Evolutionary conservation across 1,140 invertebrate genomes (phyloP).

Genomic region (Halyomorpha halys): DNA sequence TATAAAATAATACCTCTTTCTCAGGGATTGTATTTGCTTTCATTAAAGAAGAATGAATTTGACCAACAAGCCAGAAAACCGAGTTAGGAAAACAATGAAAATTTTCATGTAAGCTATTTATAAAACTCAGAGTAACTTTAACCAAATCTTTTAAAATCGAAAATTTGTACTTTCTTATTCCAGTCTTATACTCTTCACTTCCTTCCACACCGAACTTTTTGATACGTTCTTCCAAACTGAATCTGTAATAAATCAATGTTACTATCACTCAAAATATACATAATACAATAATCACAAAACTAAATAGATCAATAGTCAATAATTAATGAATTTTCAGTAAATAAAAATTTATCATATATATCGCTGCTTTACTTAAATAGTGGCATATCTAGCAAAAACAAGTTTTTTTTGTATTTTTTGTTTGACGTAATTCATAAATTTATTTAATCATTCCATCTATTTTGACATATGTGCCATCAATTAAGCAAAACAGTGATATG

Average conservation of each 20-base stretch:
- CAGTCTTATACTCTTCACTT: constrained; percentile 54
- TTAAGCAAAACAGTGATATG: too few species aligned
- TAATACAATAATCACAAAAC: too few species aligned
- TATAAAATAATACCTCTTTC: constrained; percentile 46
- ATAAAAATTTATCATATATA: too few species aligned
- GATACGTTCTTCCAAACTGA: constrained; percentile 54
- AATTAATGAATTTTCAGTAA: too few species aligned
- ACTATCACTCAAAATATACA: too few species aligned
- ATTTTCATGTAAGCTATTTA: constrained; percentile 72
- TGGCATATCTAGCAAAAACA: too few species aligned
- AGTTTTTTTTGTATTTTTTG: too few species aligned
- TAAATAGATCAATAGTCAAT: too few species aligned
- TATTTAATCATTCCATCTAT: too few species aligned
- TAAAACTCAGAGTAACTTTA: constrained; percentile 68
- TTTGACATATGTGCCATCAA: too few species aligned
- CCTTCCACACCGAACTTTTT: constrained; percentile 71
- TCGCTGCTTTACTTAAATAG: too few species aligned
- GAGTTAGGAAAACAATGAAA: constrained; percentile 85
- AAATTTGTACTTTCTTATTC: constrained; percentile 61
- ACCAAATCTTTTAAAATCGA: constrained; percentile 73
- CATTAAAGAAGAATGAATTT: constrained; percentile 58
- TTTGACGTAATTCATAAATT: too few species aligned
- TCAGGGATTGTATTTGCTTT: constrained; percentile 49
- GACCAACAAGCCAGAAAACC: constrained; percentile 65
- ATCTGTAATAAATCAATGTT: constrained; percentile 39